Base-by-base conservation (phyloP, 2,888 invertebrate genomes). In the Cheiracanthium punctorium region DNA sequence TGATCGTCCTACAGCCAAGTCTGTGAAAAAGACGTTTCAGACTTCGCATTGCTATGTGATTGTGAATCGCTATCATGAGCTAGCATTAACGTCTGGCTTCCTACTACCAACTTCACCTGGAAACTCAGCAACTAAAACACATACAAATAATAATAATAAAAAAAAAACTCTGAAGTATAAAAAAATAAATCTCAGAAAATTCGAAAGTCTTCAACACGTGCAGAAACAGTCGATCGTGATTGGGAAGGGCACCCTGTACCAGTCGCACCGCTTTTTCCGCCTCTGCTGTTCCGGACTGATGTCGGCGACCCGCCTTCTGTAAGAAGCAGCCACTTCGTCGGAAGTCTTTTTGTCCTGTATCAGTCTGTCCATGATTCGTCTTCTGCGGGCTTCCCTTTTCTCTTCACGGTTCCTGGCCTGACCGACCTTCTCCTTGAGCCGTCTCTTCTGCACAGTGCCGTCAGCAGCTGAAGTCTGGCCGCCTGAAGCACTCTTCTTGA, bases 181-280 rank as follows among this genome's bases (percentile, higher is more conserved):
- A n/a, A n/a, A n/a, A n/a, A n/a, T n/a, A n/a, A n/a, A n/a, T n/a
- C n/a, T n/a, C n/a, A n/a, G n/a, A n/a, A n/a, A n/a, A n/a, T n/a
- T n/a, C n/a, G 37, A 0, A 30, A 8, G 29, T 32, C n/a, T 28
- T 80, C 37, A 90, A 73, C 90, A 90, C 1, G 90, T 88, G 71
- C 90, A 90, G 72, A 88, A 90, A 77, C 90, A 90, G 37, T 89
- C 89, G 7, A 89, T 81, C 10, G 90, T 90, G 24, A 90, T 88
- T 8, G 90, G 90, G 64, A 88, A 90, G 32, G 89, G 90, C 14
- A 90, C 89, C 65, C 89, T 89, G 14, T 89, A 76, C 90, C 90
- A 90, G n/a, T 88, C 88, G 43, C 90, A 90, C 33, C 75, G n/a
- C 17, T 33, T 77, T 69, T 80, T 72, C n/a, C 48, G 72, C 24